A percentile compares a stretch with the other conserved stretches of the same genome.
phyloP scores from a whole-genome alignment of 2,113 vertebrate species.

The Albula glossodonta region DNA sequence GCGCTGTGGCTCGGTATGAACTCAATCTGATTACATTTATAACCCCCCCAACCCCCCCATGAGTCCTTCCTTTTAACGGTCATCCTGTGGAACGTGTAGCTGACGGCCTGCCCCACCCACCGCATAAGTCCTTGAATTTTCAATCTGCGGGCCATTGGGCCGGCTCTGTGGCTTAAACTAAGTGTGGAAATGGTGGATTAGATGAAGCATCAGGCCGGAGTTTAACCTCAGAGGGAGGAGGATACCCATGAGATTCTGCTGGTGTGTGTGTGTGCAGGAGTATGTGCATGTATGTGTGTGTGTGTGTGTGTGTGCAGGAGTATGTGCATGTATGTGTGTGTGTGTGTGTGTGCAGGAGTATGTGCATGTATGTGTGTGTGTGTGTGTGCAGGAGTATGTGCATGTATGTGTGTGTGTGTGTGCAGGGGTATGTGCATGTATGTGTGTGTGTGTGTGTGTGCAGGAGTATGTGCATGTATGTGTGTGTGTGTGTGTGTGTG shows the following conservation, averaged over 20 bases:
- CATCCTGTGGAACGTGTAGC: slow-evolving; percentile 11
- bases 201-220: slow-evolving; percentile 25
- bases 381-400: no score
- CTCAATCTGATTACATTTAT: slow-evolving; percentile 23
- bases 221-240: slow-evolving; percentile 2
- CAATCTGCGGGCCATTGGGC: not conserved
- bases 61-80: slow-evolving; percentile 13
- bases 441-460: not conserved
- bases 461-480: no score
- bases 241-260: slow-evolving; percentile 8
- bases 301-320: not conserved
- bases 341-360: not conserved
- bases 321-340: not conserved
- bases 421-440: not conserved
- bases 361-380: no score
- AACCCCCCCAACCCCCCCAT: slow-evolving; percentile 5
- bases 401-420: not conserved
- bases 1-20: slow-evolving; percentile 23
- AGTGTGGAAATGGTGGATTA: not conserved
- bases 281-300: not conserved
- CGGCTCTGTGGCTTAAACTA: not conserved
- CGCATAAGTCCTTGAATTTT: not conserved
- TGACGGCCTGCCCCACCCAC: not conserved
- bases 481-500: no score
- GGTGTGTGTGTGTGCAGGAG: not conserved